Evolutionary conservation across 2,888 invertebrate species (phyloP), one percentile per base, ranked within the genome.

Genomic region (Ormia ochracea): DNA sequence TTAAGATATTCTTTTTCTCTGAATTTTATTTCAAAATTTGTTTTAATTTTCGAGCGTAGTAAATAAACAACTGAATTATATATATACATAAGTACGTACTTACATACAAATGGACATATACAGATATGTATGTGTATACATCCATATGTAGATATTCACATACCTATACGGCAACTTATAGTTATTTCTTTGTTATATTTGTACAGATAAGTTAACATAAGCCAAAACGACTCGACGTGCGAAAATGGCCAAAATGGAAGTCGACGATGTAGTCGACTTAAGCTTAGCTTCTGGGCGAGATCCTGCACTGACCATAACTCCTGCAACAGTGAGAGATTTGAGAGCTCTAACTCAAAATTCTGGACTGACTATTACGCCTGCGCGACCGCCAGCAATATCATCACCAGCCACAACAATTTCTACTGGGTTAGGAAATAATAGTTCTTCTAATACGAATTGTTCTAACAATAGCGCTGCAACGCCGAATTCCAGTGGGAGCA

Each of bases 261-360:
- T 95, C 89, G 96, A 96, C 91, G 96, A 96, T 87, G 96, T 96
- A 84, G 96, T 96, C 86, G 96, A 96, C 92, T 92, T 96, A 86
- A 96, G 96, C 90, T 93, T 96, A 52, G 88, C 88, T 63, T 87
- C 89, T 65, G 89, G 89, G n/a, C 85, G 90, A 80, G 90, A 90
- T 84, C 87, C 87, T 76, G 88, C 90, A 69, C 82, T 89, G 33
- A 89, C 89, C 58, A 90, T 90, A 85, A 88, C 90, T 79, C 87
- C 87, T 73, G 85, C 88, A 66, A 87, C 86, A 31, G 86, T 85
- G 58, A 87, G 93, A 84, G 93, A 93, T 85, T 87, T 93, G 17
- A 90, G 92, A 72, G 92, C 92, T 61, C 84, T 93, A 23, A 92
- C 93, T 45, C 92, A 93, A 56, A 89, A 90, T 76, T 92, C 93